phyloP scores from a whole-genome alignment of 2,888 invertebrate genomes.

The Chesias legatella region DNA sequence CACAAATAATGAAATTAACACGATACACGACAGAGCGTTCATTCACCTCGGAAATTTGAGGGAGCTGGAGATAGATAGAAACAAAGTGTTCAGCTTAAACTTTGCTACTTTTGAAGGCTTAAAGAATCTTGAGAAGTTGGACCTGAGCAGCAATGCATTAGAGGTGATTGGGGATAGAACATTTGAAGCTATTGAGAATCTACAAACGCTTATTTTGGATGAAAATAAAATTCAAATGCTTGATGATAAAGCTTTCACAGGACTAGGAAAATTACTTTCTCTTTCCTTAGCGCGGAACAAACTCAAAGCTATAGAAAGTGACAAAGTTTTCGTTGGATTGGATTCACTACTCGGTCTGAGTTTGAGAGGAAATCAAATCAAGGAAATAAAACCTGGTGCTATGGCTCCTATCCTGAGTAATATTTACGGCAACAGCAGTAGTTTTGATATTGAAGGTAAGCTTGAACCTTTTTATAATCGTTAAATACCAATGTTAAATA shows the following conservation, averaged over 20 bases:
- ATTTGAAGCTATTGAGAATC: slow-evolving; percentile 71
- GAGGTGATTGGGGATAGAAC: slow-evolving; percentile 88
- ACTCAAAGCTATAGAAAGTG: slow-evolving; percentile 50
- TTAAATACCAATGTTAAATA: too few species aligned
- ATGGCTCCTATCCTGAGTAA: slow-evolving; percentile 59
- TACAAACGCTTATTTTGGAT: slow-evolving; percentile 56
- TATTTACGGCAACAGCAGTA: slow-evolving; percentile 48
- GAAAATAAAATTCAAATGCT: slow-evolving; percentile 71
- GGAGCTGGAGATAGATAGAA: slow-evolving; percentile 88
- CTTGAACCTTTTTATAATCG: background rate
- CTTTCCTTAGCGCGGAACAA: slow-evolving; percentile 62
- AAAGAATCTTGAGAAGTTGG: slow-evolving; percentile 83
- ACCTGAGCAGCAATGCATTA: slow-evolving; percentile 86
- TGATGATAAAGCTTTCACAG: slow-evolving; percentile 66
- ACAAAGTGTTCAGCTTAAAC: slow-evolving; percentile 86
- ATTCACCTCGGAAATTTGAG: slow-evolving; percentile 83
- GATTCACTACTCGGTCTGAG: slow-evolving; percentile 47
- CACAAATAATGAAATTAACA: slow-evolving; percentile 91
- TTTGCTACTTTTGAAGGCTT: slow-evolving; percentile 88
- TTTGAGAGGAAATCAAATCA: slow-evolving; percentile 58
- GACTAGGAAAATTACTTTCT: slow-evolving; percentile 47
- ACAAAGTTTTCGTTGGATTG: slow-evolving; percentile 53
- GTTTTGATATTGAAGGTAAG: slow-evolving; percentile 63
- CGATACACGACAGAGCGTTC: slow-evolving; percentile 92
- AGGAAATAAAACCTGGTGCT: slow-evolving; percentile 48